Evolutionary conservation across 1,140 invertebrate genomes (phyloP).

Genomic region (roundworm (Caenorhabditis elegans)): WBcel235 BX284603.4:4519501-4520000

Average conservation of each 20-base stretch:
- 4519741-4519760: background rate
- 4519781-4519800: conserved; percentile 2
- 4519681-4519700: background rate
- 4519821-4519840: conserved; percentile 14
- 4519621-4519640: conserved; percentile 20
- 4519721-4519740: conserved; percentile 14
- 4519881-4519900: too few relatives aligned
- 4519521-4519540: conserved; percentile 5
- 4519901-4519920: too few relatives aligned
- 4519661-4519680: too few relatives aligned
- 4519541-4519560: background rate
- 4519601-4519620: conserved; percentile 32
- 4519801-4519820: background rate
- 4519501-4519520: too few relatives aligned
- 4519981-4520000: too few relatives aligned
- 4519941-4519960: too few relatives aligned
- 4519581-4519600: conserved; percentile 18
- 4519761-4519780: background rate
- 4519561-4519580: conserved; percentile 28
- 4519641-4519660: conserved; percentile 21
- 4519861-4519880: too few relatives aligned
- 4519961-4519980: too few relatives aligned
- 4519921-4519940: too few relatives aligned
- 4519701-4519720: conserved; percentile 21
- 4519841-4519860: too few relatives aligned